phyloP scores from a whole-genome alignment of 2,113 vertebrate genomes.

The Laticauda laticaudata region DNA sequence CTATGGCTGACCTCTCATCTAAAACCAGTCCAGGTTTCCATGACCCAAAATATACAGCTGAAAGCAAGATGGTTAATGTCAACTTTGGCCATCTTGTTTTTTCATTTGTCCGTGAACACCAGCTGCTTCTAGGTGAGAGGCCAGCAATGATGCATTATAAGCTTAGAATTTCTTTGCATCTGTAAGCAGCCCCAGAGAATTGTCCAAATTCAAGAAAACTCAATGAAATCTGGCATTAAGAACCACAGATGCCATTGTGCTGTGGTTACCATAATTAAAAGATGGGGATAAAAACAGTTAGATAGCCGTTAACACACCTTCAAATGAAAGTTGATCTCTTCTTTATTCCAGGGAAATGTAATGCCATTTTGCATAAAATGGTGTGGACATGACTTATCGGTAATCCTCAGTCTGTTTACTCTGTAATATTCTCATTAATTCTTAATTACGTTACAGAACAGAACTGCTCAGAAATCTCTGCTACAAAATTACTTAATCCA shows the following conservation, averaged over 20 bases:
- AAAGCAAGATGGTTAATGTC: not conserved
- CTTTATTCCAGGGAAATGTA: not conserved
- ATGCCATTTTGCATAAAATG: not conserved
- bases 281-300: not conserved
- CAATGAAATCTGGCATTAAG: not conserved
- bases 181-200: not conserved
- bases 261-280: not conserved
- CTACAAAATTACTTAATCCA: not conserved
- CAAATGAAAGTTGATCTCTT: not conserved
- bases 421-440: conserved; percentile 7
- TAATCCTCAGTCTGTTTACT: conserved; percentile 1
- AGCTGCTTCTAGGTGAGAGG: not conserved
- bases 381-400: not conserved
- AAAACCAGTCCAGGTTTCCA: not conserved
- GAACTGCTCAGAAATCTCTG: not conserved
- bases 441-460: not conserved
- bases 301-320: not conserved
- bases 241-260: not conserved
- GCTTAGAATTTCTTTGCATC: not conserved
- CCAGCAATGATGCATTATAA: not conserved
- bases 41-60: not conserved
- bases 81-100: not conserved
- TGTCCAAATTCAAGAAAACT: not conserved
- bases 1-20: not conserved
- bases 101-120: not conserved